These are phyloP conservation scores for Plemyria rubiginata DNA, from an alignment of 2,888 invertebrate species.

Conservation along the genomic window DNA sequence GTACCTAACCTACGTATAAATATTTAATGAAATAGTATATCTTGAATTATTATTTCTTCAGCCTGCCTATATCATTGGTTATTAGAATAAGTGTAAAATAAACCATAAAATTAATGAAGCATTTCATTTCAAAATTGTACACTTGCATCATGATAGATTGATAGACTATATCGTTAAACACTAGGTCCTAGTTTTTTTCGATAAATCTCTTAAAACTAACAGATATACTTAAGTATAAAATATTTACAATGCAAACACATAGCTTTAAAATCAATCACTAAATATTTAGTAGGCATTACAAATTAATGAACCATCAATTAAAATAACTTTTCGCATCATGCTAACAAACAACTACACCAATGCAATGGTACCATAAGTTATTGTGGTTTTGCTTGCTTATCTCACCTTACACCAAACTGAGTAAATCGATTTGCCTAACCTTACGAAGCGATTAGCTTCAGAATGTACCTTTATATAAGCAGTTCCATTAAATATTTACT, in stretches of 20 bases:
- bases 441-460: too few species aligned
- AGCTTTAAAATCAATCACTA: not conserved
- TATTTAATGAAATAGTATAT: not conserved
- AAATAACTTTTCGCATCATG: not conserved
- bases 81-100: conserved; percentile 60
- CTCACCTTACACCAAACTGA: too few species aligned
- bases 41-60: conserved; percentile 43
- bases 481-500: too few species aligned
- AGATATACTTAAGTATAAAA: conserved; percentile 6
- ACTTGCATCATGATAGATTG: too few species aligned
- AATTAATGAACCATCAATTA: not conserved
- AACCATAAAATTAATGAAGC: conserved; percentile 50
- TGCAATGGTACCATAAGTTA: not conserved
- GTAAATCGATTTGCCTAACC: too few species aligned
- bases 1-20: not conserved
- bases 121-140: conserved; percentile 10
- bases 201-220: conserved; percentile 24
- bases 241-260: conserved; percentile 1
- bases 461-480: too few species aligned
- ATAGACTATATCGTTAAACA: not conserved
- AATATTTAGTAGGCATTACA: not conserved
- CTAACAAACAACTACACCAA: not conserved
- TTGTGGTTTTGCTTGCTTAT: too few species aligned
- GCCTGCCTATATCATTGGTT: conserved; percentile 54
- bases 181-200: conserved; percentile 5